Evolutionary conservation across 2,888 invertebrate genomes (phyloP).

Genomic region (Slavum lentiscoides): DNA sequence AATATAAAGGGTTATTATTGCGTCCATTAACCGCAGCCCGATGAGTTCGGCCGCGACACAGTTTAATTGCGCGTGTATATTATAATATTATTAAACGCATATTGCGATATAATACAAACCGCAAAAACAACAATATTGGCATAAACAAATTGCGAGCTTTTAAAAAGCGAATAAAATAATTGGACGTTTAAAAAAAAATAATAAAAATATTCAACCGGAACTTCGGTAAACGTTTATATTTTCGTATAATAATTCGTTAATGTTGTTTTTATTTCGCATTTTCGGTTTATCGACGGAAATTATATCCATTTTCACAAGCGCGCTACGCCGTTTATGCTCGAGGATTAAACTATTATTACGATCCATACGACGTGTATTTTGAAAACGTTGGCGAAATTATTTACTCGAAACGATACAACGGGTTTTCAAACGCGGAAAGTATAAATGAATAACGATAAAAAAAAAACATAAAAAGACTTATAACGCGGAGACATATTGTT

Average conservation of each 20-base stretch:
- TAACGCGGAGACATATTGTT: too few species aligned
- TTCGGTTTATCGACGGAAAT: not conserved
- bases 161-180: conserved; percentile 1
- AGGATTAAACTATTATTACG: too few species aligned
- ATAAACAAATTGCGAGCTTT: not conserved
- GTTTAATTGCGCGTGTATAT: not conserved
- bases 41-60: not conserved
- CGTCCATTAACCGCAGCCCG: not conserved
- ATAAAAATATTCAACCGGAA: not conserved
- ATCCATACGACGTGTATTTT: too few species aligned
- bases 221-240: not conserved
- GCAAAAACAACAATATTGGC: conserved; percentile 3
- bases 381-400: too few species aligned
- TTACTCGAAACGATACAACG: too few species aligned
- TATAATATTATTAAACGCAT: too few species aligned
- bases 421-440: too few species aligned
- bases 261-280: conserved; percentile 2
- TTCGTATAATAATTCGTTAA: not conserved
- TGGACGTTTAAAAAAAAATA: not conserved
- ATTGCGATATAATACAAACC: conserved; percentile 8
- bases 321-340: too few species aligned
- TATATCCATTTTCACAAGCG: not conserved
- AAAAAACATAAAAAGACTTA: too few species aligned
- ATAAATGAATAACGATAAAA: too few species aligned
- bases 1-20: not conserved